phyloP scores from a whole-genome alignment of 2,888 invertebrate genomes.

The Thyatira batis region DNA sequence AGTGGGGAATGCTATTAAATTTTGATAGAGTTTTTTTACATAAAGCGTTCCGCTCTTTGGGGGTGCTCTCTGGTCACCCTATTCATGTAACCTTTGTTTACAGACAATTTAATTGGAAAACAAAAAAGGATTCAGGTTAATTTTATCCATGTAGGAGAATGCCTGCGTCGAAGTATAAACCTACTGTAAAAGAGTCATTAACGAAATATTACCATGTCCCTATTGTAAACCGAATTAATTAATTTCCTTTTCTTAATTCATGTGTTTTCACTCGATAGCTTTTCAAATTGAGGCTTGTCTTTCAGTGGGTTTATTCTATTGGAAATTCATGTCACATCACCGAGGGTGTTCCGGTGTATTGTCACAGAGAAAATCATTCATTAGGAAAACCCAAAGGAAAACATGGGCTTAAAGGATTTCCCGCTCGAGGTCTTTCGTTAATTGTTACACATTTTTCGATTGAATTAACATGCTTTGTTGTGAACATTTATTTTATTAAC shows the following conservation, averaged over 20 bases:
- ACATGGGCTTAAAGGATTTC: slow-evolving; percentile 53
- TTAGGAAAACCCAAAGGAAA: slow-evolving; percentile 63
- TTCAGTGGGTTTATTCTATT: slow-evolving; percentile 56
- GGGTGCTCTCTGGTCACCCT: slow-evolving; percentile 17
- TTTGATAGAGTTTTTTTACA: slow-evolving; percentile 63
- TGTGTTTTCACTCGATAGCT: slow-evolving; percentile 26
- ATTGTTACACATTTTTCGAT: slow-evolving; percentile 52
- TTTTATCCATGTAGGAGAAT: neutral
- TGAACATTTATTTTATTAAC: neutral
- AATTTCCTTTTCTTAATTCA: neutral
- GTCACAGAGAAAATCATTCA: slow-evolving; percentile 62
- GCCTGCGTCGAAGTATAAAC: too few relatives aligned
- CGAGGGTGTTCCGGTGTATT: slow-evolving; percentile 47
- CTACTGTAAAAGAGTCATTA: neutral
- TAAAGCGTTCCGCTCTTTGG: slow-evolving; percentile 59
- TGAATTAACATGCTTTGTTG: slow-evolving; percentile 35
- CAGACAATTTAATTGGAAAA: slow-evolving; percentile 4
- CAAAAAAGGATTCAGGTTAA: neutral
- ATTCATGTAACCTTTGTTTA: slow-evolving; percentile 4
- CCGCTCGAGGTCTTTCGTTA: slow-evolving; percentile 48
- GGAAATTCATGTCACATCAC: slow-evolving; percentile 61
- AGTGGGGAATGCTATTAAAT: slow-evolving; percentile 71
- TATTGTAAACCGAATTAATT: neutral
- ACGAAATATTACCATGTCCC: neutral
- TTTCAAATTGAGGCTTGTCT: slow-evolving; percentile 19